Conservation (phyloP, 2,888 invertebrate species). For the Acleris holmiana region DNA sequence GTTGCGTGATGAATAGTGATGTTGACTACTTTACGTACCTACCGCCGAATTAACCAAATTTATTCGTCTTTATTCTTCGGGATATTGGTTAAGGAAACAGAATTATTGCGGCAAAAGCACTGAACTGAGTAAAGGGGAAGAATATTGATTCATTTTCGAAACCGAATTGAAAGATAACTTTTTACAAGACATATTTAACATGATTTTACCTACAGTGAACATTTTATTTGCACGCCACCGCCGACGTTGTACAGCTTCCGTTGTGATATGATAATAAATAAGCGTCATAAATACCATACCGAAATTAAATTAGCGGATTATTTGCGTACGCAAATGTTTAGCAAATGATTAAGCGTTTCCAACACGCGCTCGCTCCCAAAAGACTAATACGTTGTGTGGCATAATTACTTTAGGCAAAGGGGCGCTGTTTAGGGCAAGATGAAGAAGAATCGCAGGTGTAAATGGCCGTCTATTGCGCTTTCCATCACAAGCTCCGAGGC, state of each 20-base stretch:
- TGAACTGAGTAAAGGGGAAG: background rate
- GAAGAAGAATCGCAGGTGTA: slow-evolving; percentile 83
- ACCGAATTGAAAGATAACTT: too few relatives aligned
- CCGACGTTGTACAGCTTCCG: slow-evolving; percentile 73
- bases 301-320: slow-evolving; percentile 81
- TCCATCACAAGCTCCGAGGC: slow-evolving; percentile 66
- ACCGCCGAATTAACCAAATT: slow-evolving; percentile 18
- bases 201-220: slow-evolving; percentile 65
- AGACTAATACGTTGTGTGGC: slow-evolving; percentile 81
- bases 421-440: slow-evolving; percentile 78
- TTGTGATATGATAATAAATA: slow-evolving; percentile 82
- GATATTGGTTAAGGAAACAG: slow-evolving; percentile 5
- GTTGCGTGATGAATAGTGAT: slow-evolving; percentile 34
- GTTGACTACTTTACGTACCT: slow-evolving; percentile 29
- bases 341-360: slow-evolving; percentile 82
- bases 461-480: slow-evolving; percentile 77
- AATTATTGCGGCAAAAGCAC: background rate
- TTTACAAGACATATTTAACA: slow-evolving; percentile 55
- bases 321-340: slow-evolving; percentile 80
- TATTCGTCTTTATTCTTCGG: slow-evolving; percentile 8
- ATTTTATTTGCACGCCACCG: slow-evolving; percentile 68
- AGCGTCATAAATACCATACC: slow-evolving; percentile 77
- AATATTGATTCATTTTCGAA: too few relatives aligned
- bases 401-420: slow-evolving; percentile 81
- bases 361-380: slow-evolving; percentile 79